Percentiles rank a stretch among this genome's conserved stretches.
Evolutionary conservation across 2,113 vertebrate genomes (phyloP).

Genomic region (Megaceryle torquata): DNA sequence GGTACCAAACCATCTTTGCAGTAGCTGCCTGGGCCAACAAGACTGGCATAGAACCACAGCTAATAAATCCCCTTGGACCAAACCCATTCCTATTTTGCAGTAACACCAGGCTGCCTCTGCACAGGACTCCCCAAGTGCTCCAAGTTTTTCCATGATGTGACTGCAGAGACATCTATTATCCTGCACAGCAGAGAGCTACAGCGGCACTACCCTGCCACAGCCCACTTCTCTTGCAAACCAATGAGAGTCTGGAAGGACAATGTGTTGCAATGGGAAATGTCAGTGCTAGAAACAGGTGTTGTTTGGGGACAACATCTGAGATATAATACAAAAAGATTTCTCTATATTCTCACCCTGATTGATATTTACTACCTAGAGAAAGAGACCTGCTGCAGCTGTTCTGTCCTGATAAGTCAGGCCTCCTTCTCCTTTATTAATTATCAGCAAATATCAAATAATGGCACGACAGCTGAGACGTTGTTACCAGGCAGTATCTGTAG

Average conservation of each 20-base stretch:
- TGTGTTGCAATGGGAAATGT: neutral
- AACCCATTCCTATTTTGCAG: neutral
- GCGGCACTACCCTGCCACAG: neutral
- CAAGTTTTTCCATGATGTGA: neutral
- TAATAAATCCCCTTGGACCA: neutral
- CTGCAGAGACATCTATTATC: neutral
- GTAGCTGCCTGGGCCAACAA: neutral
- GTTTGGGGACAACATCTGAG: neutral
- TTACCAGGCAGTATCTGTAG: neutral
- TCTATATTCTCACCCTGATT: neutral
- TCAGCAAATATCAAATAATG: neutral
- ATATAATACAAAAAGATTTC: neutral
- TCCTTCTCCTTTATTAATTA: neutral
- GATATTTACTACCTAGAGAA: neutral
- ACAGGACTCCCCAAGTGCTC: neutral
- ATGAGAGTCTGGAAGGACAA: neutral
- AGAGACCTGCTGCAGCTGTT: neutral
- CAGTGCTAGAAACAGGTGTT: fast-evolving
- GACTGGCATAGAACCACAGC: neutral
- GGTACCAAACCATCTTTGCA: neutral
- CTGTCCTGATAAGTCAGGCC: neutral
- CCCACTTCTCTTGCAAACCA: neutral
- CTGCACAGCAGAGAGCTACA: neutral
- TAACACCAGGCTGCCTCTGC: neutral
- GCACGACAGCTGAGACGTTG: neutral